These are phyloP conservation scores for Tylochromis polylepis DNA, from an alignment of 2,113 vertebrate genomes.

Conservation along the genomic window DNA sequence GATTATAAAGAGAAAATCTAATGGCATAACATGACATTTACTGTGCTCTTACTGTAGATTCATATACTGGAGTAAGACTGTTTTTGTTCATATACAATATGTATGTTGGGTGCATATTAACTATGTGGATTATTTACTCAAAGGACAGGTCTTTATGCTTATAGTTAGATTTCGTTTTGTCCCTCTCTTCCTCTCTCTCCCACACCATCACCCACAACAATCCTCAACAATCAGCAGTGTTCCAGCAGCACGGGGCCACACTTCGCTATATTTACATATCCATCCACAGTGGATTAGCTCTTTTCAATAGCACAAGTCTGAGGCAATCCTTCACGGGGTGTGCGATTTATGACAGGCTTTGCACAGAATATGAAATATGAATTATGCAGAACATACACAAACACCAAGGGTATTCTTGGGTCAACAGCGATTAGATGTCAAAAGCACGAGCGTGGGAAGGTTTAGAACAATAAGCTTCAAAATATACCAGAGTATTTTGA, in stretches of 20 bases:
- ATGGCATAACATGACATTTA: background rate
- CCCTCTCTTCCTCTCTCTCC: background rate
- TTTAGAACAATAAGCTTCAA: conserved; percentile 25
- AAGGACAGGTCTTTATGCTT: conserved; percentile 11
- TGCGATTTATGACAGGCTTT: conserved; percentile 31
- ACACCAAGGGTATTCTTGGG: conserved; percentile 45
- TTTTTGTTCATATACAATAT: background rate
- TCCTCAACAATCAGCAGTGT: conserved; percentile 32
- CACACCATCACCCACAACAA: conserved; percentile 43
- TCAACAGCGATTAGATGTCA: conserved; percentile 46
- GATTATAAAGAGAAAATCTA: background rate
- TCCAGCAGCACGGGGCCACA: conserved; percentile 20
- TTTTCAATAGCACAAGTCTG: conserved; percentile 39
- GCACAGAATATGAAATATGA: conserved; percentile 26
- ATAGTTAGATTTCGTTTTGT: background rate
- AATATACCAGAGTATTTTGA: background rate
- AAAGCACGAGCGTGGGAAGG: background rate
- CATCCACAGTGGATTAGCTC: conserved; percentile 50
- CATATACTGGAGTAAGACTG: background rate
- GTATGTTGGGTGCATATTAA: background rate
- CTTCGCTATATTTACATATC: conserved; percentile 48
- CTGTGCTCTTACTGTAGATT: background rate
- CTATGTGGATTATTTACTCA: conserved; percentile 15
- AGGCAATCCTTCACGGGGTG: conserved; percentile 35
- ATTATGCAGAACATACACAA: conserved; percentile 43